Percentiles rank a stretch among this genome's conserved stretches.
Evolutionary conservation across 2,888 invertebrate genomes (phyloP).

Genomic region (Lasius platythorax): DNA sequence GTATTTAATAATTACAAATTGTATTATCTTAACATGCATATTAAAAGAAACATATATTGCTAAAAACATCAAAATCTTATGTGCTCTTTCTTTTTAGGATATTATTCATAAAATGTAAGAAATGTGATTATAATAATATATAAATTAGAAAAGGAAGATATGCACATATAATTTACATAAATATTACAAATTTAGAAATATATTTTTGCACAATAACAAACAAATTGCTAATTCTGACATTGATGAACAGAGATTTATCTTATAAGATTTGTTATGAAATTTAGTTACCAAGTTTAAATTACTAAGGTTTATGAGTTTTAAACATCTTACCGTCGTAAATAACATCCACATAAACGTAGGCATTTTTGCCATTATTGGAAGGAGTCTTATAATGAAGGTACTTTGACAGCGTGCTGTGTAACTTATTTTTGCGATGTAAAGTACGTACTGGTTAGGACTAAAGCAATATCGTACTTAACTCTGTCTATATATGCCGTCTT

Average conservation of each 20-base stretch:
- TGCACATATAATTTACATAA: background rate
- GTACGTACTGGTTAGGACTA: slow-evolving; percentile 2
- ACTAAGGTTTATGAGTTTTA: background rate
- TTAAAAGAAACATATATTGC: background rate
- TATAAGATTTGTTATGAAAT: background rate
- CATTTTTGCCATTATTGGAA: slow-evolving; percentile 22
- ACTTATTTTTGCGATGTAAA: slow-evolving; percentile 17
- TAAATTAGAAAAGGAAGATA: background rate
- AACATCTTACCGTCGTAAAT: slow-evolving; percentile 28
- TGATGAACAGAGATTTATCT: too few species aligned
- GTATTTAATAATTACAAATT: background rate
- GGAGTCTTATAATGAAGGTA: background rate
- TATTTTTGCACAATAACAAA: slow-evolving; percentile 3
- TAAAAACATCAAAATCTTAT: background rate
- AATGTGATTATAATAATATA: background rate
- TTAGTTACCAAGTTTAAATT: background rate
- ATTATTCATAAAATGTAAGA: background rate
- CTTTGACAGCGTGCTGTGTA: background rate
- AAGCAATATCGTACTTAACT: slow-evolving; percentile 27
- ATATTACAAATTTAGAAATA: background rate
- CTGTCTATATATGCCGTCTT: slow-evolving; percentile 43
- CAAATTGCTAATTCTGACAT: background rate
- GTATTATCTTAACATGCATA: background rate
- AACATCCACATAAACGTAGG: slow-evolving; percentile 23
- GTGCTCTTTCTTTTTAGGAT: background rate